These are phyloP conservation scores for Actinia equina DNA, from an alignment of 64 coral and sea anemone species.

Conservation along the genomic window DNA sequence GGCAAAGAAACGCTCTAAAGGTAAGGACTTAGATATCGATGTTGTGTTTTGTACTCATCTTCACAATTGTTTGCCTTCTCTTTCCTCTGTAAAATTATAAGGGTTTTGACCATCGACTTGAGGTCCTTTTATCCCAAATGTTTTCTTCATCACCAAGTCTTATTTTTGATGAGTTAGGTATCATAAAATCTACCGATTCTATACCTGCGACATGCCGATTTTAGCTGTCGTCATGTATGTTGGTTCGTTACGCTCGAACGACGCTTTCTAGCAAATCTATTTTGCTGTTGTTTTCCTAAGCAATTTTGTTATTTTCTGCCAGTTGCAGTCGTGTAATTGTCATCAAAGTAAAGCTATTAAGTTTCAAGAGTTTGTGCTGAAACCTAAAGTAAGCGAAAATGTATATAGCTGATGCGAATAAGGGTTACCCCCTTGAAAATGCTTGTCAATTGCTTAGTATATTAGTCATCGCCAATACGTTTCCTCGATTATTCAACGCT, in stretches of 20 bases:
- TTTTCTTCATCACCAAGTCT: background rate
- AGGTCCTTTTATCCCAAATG: background rate
- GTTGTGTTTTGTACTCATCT: background rate
- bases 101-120: background rate
- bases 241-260: conserved; percentile 19
- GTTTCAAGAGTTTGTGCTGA: background rate
- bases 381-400: background rate
- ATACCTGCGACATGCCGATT: conserved; percentile 1
- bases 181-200: background rate
- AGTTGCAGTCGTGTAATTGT: background rate
- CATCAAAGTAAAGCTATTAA: background rate
- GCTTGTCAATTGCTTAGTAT: background rate
- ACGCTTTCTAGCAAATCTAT: background rate
- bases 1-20: conserved; percentile 9
- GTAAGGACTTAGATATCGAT: background rate
- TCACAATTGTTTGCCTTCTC: background rate
- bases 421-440: background rate
- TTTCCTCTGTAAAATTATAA: background rate
- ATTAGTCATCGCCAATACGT: background rate
- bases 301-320: background rate
- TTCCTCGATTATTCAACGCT: background rate
- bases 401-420: background rate
- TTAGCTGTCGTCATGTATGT: background rate
- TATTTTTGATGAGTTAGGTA: background rate
- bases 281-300: background rate